Conservation (phyloP, 2,888 invertebrate genomes). For the Eilema depressum region DNA sequence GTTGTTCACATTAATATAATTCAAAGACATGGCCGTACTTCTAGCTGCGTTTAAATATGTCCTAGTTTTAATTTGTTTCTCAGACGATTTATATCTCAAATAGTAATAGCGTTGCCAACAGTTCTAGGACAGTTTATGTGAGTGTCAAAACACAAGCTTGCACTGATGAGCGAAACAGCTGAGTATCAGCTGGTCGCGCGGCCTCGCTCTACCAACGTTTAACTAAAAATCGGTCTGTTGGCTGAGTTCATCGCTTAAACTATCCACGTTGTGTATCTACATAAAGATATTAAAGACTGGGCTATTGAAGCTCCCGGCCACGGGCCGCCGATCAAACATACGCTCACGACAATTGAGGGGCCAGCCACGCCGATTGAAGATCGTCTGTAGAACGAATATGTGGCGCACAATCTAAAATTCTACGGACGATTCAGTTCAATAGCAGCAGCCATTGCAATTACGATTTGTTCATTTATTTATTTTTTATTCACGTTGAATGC, state of each 20-base stretch:
- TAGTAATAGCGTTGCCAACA: slow-evolving; percentile 64
- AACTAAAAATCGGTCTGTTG: slow-evolving; percentile 62
- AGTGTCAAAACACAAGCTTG: slow-evolving; percentile 60
- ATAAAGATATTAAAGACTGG: slow-evolving; percentile 51
- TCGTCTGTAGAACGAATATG: slow-evolving; percentile 61
- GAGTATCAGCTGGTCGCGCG: slow-evolving; percentile 69
- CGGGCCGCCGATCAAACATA: slow-evolving; percentile 58
- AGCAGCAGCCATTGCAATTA: slow-evolving; percentile 45
- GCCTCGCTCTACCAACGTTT: slow-evolving; percentile 56
- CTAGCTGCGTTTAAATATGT: background rate
- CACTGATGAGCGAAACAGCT: slow-evolving; percentile 78
- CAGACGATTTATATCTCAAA: slow-evolving; percentile 37
- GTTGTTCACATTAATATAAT: background rate
- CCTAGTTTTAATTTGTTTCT: slow-evolving; percentile 26
- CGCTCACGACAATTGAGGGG: slow-evolving; percentile 72
- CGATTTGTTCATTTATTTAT: slow-evolving; percentile 38
- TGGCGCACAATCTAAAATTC: slow-evolving; percentile 64
- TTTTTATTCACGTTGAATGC: slow-evolving; percentile 39
- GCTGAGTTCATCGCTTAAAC: slow-evolving; percentile 79
- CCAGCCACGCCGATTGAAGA: slow-evolving; percentile 68
- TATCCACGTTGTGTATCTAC: slow-evolving; percentile 55
- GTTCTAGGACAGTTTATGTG: slow-evolving; percentile 48
- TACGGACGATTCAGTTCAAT: slow-evolving; percentile 53
- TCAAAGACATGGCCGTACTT: background rate
- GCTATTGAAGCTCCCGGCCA: slow-evolving; percentile 61